Percentiles rank a stretch among this genome's conserved stretches.
These are phyloP conservation scores for Chaetophractus vellerosus DNA, from an alignment of 2,797 vertebrate genomes.

Conservation along the genomic window DNA sequence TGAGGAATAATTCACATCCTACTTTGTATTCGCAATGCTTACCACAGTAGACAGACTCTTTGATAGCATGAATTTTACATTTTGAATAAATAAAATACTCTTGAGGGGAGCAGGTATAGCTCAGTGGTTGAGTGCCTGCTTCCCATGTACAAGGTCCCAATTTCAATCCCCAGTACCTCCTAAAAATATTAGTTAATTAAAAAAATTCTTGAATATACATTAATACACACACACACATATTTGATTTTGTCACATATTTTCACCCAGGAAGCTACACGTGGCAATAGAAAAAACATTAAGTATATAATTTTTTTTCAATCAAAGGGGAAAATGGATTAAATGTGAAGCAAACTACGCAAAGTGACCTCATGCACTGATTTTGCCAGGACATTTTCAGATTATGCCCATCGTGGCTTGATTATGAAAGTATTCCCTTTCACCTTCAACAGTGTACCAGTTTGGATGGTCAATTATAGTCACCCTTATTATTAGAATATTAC, in stretches of 20 bases:
- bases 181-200: no score
- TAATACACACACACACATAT: background rate
- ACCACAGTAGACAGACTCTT: background rate
- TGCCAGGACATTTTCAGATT: background rate
- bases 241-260: background rate
- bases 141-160: no score
- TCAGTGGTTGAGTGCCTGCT: no score
- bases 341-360: background rate
- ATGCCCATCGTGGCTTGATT: background rate
- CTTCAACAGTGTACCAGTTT: background rate
- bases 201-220: no score
- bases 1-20: background rate
- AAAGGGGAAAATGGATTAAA: background rate
- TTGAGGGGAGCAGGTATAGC: no score
- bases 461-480: background rate
- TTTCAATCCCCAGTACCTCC: no score
- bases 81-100: background rate
- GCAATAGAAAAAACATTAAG: background rate
- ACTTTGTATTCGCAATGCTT: background rate
- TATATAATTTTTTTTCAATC: background rate
- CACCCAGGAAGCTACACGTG: background rate
- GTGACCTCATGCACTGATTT: background rate
- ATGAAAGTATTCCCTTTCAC: background rate
- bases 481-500: background rate
- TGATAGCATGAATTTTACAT: background rate